Base-by-base conservation (phyloP, 2,888 invertebrate species). In the Ormyrus rosae region DNA sequence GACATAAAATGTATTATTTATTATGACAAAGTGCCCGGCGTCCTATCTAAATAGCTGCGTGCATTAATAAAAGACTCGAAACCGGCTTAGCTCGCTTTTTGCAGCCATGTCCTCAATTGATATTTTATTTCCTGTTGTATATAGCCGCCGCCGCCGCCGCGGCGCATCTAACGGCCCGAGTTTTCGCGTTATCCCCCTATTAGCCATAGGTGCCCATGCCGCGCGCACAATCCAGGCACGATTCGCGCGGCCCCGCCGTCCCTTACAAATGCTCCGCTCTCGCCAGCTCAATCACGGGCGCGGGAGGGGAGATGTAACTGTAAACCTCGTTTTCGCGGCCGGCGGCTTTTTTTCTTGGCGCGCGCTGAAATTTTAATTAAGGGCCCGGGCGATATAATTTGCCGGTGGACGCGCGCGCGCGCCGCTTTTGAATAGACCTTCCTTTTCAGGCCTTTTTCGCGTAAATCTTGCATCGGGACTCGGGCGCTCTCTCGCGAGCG, bases 401-500 rank as follows among this genome's bases (percentile, higher is more conserved):
- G 61, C 11, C n/a, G 61, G n/a, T 70, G 58, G 53, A 67, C 53
- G 61, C 34, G 10, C 4, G 55, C 13, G 46, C 50, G 1, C 11
- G 61, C 50, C 51, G 53, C 61, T 67, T 69, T 69, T 78, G 19
- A 70, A 72, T 67, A 67, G 67, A 67, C 67, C 65, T 60, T 76
- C 50, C 34, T 72, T 80, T 77, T 78, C 68, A 51, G 45, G 64
- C 60, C 56, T 74, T 81, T 34, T 81, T 74, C 61, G 65, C 74
- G 81, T 81, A 81, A 78, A 81, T 78, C 67, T 81, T 74, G 9
- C 73, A 81, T 78, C 77, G 69, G 65, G 64, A 56, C 45, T 51
- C 19, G 68, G 3, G 68, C 11, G 34, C 55, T n/a, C 13, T 48
- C 34, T 8, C 19, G 8, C 53, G 48, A 10, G 67, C 19, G 77